Evolutionary conservation across 2,113 vertebrate species (phyloP), one percentile per base, ranked within the genome.

Genomic region (Campylomormyrus numenius): DNA sequence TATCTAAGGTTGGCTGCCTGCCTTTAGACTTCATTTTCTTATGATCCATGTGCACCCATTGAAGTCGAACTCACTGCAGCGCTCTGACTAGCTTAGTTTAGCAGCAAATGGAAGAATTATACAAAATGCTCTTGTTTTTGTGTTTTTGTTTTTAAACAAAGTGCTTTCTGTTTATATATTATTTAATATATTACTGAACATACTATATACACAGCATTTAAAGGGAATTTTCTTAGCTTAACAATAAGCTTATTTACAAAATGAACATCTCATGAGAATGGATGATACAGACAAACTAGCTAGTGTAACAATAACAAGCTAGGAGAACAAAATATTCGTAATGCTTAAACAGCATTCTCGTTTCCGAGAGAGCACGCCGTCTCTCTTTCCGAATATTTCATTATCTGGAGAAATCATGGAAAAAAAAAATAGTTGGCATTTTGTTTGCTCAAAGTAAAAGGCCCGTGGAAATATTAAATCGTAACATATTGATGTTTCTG

Each of bases 101-200:
- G 98, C 98, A 99, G 98, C 98, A 98, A 98, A 98, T 98, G 97
- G 98, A 97, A 99, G 97, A 97, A 98, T 98, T 96, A 96, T 96
- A 96, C 96, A 97, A 97, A 98, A 95, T 94, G 92, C 92, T 94
- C 27, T 70, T 70, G 93, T 93, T 95, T 83, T 91, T 91, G 89
- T 94, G 93, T 94, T 95, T 96, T 95, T 94, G 93, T 93, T 96
- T 98, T 96, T 97, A 97, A 97, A 98, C 98, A 99, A 96, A 99
- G 98, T 99, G 98, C 98, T 97, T 97, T 97, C 96, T 96, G 96
- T 97, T 97, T 96, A 85, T 98, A 80, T 80, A 80, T 70, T 66
- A 66, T 94, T 97, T 97, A 97, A 98, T 97, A 97, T 96, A 98
- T 94, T 93, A 95, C 93, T 97, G 95, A 97, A 95, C 97, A 97